Percentiles rank a stretch among this genome's conserved stretches.
Evolutionary conservation across 2,113 vertebrate species (phyloP).

Genomic region (Oryctolagus cuniculus): DNA sequence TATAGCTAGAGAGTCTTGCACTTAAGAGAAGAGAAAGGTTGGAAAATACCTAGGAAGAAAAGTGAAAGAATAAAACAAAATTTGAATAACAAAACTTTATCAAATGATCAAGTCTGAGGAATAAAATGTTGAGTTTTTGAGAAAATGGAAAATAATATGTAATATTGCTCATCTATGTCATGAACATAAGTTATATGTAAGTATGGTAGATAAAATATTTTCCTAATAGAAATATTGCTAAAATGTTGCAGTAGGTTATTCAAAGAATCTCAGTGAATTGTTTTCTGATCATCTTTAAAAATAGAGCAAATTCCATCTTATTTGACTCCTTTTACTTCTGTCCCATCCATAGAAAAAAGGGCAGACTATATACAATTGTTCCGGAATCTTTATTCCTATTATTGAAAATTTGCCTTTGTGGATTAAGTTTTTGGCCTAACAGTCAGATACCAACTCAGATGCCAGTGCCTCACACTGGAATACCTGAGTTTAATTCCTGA

Average conservation of each 20-base stretch:
- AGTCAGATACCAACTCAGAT: too few relatives aligned
- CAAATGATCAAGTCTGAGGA: background rate
- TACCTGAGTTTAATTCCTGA: too few relatives aligned
- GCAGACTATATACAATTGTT: background rate
- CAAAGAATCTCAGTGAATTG: background rate
- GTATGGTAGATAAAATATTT: background rate
- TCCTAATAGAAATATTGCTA: background rate
- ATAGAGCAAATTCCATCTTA: background rate
- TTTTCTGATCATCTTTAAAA: slow-evolving; percentile 49
- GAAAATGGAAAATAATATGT: slow-evolving; percentile 4
- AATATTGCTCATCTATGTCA: background rate
- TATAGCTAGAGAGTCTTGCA: background rate
- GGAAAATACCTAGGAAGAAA: slow-evolving; percentile 3
- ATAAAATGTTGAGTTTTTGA: background rate
- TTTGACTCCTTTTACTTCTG: slow-evolving; percentile 24
- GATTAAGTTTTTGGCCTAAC: too few relatives aligned
- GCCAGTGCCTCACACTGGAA: too few relatives aligned
- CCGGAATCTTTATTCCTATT: background rate
- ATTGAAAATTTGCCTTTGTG: background rate
- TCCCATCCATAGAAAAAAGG: background rate
- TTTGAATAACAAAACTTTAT: background rate
- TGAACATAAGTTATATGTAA: background rate
- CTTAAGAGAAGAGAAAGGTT: background rate
- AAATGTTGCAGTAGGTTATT: background rate
- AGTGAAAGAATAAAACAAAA: background rate